phyloP scores from a whole-genome alignment of 2,888 invertebrate genomes.

The Hipparchia semele region DNA sequence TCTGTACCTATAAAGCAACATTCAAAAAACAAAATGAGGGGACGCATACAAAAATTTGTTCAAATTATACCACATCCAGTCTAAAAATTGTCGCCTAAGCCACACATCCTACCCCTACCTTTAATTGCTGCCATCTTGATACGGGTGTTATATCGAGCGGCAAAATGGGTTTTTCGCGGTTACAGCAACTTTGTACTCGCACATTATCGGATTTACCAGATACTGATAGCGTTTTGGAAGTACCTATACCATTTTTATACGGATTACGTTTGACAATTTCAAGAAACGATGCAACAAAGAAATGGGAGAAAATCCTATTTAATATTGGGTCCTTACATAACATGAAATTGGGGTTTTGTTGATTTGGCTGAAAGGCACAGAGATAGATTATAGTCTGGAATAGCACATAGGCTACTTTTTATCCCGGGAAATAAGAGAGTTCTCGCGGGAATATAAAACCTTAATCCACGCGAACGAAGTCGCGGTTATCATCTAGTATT shows the following conservation, averaged over 20 bases:
- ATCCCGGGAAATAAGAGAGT: no score
- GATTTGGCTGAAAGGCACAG: no score
- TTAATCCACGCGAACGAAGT: no score
- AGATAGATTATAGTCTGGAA: no score
- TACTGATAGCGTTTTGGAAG: slow-evolving; percentile 28
- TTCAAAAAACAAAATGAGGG: no score
- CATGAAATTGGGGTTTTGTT: no score
- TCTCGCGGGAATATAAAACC: no score
- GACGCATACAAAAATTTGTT: not conserved
- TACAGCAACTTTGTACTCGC: slow-evolving; percentile 76
- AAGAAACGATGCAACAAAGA: not conserved
- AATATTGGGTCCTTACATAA: no score
- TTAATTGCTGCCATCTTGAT: slow-evolving; percentile 83
- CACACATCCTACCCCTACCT: slow-evolving; percentile 60
- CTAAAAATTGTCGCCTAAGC: slow-evolving; percentile 26
- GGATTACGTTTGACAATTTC: not conserved
- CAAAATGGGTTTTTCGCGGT: slow-evolving; percentile 80
- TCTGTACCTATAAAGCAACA: no score
- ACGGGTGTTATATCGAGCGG: slow-evolving; percentile 81
- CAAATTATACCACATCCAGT: slow-evolving; percentile 56
- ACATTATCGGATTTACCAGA: slow-evolving; percentile 74
- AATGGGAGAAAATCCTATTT: not conserved
- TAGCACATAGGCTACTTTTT: no score
- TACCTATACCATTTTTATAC: not conserved
- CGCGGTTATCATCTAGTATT: no score